Percentiles rank a stretch among this genome's conserved stretches.
These are phyloP conservation scores for Syrmaticus mikado DNA, from an alignment of 2,113 vertebrate genomes.

Conservation along the genomic window DNA sequence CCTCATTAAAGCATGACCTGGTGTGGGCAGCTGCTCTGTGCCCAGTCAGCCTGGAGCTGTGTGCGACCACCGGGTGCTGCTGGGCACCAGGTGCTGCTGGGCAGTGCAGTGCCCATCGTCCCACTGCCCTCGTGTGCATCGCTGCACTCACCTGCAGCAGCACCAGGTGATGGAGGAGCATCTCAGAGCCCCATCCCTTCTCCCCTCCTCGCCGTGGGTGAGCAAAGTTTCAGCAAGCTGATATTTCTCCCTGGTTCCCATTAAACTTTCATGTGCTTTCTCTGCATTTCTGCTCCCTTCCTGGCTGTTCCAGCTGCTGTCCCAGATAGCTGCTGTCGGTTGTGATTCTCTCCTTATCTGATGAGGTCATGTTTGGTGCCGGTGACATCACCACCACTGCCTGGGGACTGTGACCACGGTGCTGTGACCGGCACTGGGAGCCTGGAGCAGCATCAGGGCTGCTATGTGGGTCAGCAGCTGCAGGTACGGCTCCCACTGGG, in stretches of 20 bases:
- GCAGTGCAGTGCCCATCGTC: background rate
- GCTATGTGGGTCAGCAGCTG: background rate
- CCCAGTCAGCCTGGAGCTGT: background rate
- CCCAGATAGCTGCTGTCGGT: background rate
- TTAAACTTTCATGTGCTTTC: conserved; percentile 2
- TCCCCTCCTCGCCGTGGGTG: accelerated
- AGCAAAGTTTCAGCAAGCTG: background rate
- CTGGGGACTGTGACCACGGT: background rate
- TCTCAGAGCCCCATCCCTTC: background rate
- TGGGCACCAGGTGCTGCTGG: no score
- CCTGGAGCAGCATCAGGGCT: background rate
- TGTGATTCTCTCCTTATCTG: background rate
- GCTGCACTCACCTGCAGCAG: accelerated
- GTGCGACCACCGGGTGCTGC: no score
- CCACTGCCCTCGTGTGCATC: background rate
- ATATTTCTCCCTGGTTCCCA: background rate
- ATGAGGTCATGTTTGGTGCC: background rate
- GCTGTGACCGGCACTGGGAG: background rate
- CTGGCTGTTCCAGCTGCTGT: background rate
- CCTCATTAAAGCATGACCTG: background rate
- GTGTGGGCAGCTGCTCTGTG: accelerated
- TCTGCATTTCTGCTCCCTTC: background rate
- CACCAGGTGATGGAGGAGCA: accelerated
- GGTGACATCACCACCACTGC: background rate
- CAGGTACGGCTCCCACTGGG: background rate